Conservation (phyloP, 2,797 vertebrate genomes). For the Florisuga fusca region DNA sequence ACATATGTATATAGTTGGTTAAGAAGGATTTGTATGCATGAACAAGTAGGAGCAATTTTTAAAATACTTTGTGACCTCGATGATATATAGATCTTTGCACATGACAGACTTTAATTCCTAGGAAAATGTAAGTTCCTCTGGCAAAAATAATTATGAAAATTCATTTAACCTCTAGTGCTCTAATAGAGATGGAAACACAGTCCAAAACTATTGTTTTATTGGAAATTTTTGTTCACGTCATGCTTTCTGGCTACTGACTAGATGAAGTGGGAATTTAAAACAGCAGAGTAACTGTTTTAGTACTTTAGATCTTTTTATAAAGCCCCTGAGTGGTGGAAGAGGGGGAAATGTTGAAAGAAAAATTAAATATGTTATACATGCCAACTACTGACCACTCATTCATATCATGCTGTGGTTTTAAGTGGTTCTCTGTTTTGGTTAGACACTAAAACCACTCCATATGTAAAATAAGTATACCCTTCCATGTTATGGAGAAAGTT, state of each 20-base stretch:
- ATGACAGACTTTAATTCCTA: neutral
- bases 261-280: slow-evolving; percentile 58
- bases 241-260: slow-evolving; percentile 13
- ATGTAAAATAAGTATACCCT: neutral
- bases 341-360: neutral
- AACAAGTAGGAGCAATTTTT: neutral
- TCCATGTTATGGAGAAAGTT: neutral
- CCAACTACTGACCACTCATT: neutral
- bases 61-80: neutral
- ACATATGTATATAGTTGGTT: neutral
- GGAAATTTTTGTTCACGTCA: neutral
- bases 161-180: neutral
- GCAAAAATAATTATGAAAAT: neutral
- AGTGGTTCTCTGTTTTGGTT: neutral
- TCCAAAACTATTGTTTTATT: neutral
- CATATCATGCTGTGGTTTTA: neutral
- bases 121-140: neutral
- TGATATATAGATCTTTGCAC: neutral
- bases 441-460: neutral
- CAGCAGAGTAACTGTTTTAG: neutral
- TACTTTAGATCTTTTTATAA: neutral
- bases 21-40: neutral
- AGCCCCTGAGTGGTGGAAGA: neutral
- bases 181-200: neutral
- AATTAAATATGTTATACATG: neutral